A percentile compares a stretch with the other conserved stretches of the same genome.
Conservation (phyloP, 2,888 invertebrate species). For the Corbicula japonica region DNA sequence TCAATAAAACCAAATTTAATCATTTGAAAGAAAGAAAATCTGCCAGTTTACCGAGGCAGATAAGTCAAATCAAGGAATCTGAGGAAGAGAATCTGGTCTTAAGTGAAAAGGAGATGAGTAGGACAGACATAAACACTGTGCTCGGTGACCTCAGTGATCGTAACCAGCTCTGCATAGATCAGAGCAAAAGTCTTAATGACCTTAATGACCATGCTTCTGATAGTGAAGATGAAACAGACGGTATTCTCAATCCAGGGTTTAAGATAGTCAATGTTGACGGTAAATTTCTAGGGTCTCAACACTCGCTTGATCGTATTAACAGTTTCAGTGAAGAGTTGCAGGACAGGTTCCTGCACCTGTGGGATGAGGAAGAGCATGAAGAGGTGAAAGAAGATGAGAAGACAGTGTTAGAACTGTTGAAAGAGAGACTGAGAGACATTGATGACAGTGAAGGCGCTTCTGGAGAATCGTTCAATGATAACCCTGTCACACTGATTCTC, state of each 20-base stretch:
- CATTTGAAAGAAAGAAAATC: constrained; percentile 9
- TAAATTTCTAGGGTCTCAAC: constrained; percentile 36
- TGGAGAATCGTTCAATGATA: constrained; percentile 49
- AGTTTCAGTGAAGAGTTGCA: constrained; percentile 22
- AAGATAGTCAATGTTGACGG: constrained; percentile 53
- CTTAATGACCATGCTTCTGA: constrained; percentile 4
- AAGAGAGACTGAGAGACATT: constrained; percentile 23
- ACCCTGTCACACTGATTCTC: constrained; percentile 64
- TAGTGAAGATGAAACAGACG: constrained; percentile 24
- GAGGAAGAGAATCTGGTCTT: too few relatives aligned
- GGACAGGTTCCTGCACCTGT: constrained; percentile 20
- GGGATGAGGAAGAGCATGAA: constrained; percentile 1
- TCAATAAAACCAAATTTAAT: constrained; percentile 25
- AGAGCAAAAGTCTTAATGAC: background rate
- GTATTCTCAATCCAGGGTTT: constrained; percentile 37
- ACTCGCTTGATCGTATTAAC: constrained; percentile 17
- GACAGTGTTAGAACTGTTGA: constrained; percentile 22
- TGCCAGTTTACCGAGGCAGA: background rate
- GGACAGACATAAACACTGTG: too few relatives aligned
- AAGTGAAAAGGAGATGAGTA: too few relatives aligned
- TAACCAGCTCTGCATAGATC: too few relatives aligned
- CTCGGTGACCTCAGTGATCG: too few relatives aligned
- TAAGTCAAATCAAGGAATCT: too few relatives aligned
- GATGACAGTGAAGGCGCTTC: constrained; percentile 12
- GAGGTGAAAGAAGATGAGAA: constrained; percentile 8